Evolutionary conservation across 1,140 invertebrate species (phyloP).

Genomic region (Leptinotarsa undecemlineata): DNA sequence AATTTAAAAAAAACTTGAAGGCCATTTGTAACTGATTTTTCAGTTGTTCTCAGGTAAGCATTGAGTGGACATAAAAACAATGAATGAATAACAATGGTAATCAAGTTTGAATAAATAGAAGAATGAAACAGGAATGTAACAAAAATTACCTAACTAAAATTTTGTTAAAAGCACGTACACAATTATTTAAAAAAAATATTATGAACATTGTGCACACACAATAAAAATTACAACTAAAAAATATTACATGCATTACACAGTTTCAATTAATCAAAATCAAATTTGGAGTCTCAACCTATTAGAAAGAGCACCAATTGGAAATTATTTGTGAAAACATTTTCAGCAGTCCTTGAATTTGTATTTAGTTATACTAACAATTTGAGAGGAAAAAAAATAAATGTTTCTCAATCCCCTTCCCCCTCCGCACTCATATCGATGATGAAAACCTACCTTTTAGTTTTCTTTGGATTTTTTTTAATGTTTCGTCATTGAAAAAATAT

Average conservation of each 20-base stretch:
- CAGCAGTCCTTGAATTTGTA: no score
- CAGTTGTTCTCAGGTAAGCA: neutral
- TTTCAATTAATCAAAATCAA: neutral
- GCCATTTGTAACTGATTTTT: neutral
- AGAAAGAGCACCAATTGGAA: no score
- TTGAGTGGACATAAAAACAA: neutral
- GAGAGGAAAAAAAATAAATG: no score
- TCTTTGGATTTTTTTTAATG: no score
- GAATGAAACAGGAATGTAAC: slow-evolving; percentile 30
- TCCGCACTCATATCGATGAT: no score
- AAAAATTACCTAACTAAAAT: slow-evolving; percentile 28
- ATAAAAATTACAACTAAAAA: slow-evolving; percentile 35
- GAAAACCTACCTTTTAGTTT: no score
- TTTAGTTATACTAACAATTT: no score
- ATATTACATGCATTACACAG: slow-evolving; percentile 25
- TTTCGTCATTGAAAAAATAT: no score
- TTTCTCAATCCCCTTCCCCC: no score
- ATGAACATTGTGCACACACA: slow-evolving; percentile 38
- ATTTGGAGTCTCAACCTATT: neutral
- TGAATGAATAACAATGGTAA: slow-evolving; percentile 1
- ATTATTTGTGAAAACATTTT: no score
- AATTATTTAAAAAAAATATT: slow-evolving; percentile 30
- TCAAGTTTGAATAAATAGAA: slow-evolving; percentile 24
- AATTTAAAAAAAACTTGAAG: no score
- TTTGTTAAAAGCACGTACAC: slow-evolving; percentile 30